Evolutionary conservation across 92 coral and sea anemone species (phyloP).

Genomic region (Siderastrea radians): DNA sequence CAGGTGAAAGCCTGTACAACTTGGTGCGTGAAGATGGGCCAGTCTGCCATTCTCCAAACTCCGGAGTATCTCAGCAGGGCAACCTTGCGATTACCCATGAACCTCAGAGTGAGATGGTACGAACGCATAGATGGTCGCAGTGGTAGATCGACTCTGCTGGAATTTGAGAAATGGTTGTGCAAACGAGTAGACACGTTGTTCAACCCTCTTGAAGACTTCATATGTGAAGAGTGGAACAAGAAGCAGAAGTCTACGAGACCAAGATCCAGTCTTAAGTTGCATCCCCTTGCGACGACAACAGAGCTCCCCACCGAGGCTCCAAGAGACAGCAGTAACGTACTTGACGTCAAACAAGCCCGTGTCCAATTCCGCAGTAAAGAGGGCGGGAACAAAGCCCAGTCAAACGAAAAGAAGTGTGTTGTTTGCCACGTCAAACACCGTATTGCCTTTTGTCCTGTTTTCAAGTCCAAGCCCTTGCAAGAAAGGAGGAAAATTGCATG

Average conservation of each 20-base stretch:
- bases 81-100: not conserved
- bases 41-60: slow-evolving; percentile 17
- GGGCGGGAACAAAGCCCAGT: not conserved
- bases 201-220: slow-evolving; percentile 18
- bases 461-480: slow-evolving; percentile 18
- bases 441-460: slow-evolving; percentile 8
- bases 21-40: slow-evolving; percentile 27
- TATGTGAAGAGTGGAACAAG: slow-evolving; percentile 29
- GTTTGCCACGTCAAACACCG: slow-evolving; percentile 1
- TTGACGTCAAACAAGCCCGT: not conserved
- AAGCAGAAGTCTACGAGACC: not conserved
- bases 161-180: slow-evolving; percentile 1
- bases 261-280: not conserved
- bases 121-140: slow-evolving; percentile 17
- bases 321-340: not conserved
- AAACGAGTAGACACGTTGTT: slow-evolving; percentile 27
- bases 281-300: not conserved
- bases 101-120: slow-evolving; percentile 24
- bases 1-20: slow-evolving; percentile 21
- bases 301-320: not conserved
- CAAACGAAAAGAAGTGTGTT: slow-evolving; percentile 5
- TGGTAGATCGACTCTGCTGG: not conserved
- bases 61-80: slow-evolving; percentile 37
- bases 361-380: not conserved
- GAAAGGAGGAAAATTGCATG: slow-evolving; percentile 34